Percentiles rank a stretch among this genome's conserved stretches.
Conservation (phyloP, 2,888 invertebrate species). For the Sinohyriopsis cumingii region DNA sequence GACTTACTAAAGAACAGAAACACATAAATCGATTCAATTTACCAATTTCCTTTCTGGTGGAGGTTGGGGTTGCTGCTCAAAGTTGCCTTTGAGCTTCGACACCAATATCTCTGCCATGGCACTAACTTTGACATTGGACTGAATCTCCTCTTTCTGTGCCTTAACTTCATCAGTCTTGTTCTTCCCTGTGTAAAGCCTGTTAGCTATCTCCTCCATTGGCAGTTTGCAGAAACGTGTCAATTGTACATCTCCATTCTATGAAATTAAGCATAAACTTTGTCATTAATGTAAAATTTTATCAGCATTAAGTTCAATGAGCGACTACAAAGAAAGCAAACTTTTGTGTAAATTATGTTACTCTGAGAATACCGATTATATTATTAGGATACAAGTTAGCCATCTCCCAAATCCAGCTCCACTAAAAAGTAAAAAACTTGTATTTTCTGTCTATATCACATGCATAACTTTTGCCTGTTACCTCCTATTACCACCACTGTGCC, state of each 20-base stretch:
- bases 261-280: background rate
- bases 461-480: no score
- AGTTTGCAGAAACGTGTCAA: slow-evolving; percentile 56
- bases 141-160: slow-evolving; percentile 39
- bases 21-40: slow-evolving; percentile 9
- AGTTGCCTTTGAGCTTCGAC: slow-evolving; percentile 58
- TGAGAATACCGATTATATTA: no score
- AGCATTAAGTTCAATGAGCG: no score
- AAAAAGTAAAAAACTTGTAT: no score
- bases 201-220: slow-evolving; percentile 65
- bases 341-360: no score
- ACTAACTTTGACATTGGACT: slow-evolving; percentile 59
- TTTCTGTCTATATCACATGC: no score
- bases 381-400: no score
- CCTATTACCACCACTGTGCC: no score
- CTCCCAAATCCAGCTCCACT: no score
- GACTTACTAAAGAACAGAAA: no score
- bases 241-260: slow-evolving; percentile 47
- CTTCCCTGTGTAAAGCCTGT: slow-evolving; percentile 45
- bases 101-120: slow-evolving; percentile 64
- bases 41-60: slow-evolving; percentile 49
- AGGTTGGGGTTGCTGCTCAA: slow-evolving; percentile 42
- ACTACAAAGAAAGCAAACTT: no score
- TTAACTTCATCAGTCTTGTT: slow-evolving; percentile 28
- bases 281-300: no score